phyloP scores from a whole-genome alignment of 1,140 invertebrate genomes.

The Schlechtendalia chinensis region DNA sequence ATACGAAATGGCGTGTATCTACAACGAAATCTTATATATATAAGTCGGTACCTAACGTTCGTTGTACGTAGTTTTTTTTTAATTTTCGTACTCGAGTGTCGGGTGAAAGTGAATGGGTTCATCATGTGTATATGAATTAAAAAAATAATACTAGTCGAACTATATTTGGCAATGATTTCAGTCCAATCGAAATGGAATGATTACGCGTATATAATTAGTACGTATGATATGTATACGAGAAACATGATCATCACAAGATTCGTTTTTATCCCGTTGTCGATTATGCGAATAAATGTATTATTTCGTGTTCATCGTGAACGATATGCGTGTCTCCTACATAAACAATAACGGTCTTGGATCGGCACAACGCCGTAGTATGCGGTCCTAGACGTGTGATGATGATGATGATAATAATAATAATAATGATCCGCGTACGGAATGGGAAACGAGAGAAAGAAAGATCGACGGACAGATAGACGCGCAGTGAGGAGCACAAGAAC shows the following conservation, averaged over 20 bases:
- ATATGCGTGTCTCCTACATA: background rate
- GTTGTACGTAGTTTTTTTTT: background rate
- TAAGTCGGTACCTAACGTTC: background rate
- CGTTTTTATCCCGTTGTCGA: background rate
- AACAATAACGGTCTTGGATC: background rate
- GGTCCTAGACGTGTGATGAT: background rate
- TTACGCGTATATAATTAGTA: background rate
- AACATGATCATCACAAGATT: background rate
- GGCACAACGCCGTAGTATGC: background rate
- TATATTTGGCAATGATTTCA: background rate
- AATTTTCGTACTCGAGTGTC: background rate
- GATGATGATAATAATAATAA: background rate
- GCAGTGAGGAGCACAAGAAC: too few species aligned
- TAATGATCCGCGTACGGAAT: constrained; percentile 10
- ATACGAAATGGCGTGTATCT: too few species aligned
- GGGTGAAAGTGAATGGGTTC: constrained; percentile 2
- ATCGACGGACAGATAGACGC: too few species aligned
- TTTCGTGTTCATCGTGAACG: background rate
- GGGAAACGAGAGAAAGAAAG: background rate
- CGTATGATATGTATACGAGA: background rate
- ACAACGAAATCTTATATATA: background rate
- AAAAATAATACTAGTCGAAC: background rate
- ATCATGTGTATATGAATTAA: background rate
- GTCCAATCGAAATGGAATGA: background rate
- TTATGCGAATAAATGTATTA: background rate